Conservation (phyloP, 1,140 invertebrate species). For the Lepidotrigona ventralis region DNA sequence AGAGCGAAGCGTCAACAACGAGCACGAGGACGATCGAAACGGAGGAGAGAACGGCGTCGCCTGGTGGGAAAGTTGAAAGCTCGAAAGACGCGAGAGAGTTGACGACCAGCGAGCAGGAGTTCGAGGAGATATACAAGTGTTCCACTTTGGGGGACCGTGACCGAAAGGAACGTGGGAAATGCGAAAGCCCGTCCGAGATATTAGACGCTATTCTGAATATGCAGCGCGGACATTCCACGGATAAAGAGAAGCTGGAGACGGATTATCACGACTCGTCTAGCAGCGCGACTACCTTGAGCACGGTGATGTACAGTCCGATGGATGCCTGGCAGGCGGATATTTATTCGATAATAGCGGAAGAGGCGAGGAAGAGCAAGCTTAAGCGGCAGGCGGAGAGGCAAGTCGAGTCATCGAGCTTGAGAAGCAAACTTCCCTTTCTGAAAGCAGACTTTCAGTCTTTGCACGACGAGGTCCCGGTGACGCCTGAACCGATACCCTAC, state of each 20-base stretch:
- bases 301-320: slow-evolving; percentile 78
- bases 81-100: slow-evolving; percentile 32
- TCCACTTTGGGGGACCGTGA: slow-evolving; percentile 14
- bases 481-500: slow-evolving; percentile 58
- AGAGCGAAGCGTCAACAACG: slow-evolving; percentile 18
- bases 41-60: background rate
- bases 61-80: background rate
- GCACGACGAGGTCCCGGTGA: slow-evolving; percentile 40
- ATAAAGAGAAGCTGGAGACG: slow-evolving; percentile 30
- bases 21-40: slow-evolving; percentile 24
- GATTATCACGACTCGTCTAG: slow-evolving; percentile 76
- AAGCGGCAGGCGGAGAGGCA: slow-evolving; percentile 18
- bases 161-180: background rate
- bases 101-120: slow-evolving; percentile 43
- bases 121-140: slow-evolving; percentile 40
- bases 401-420: slow-evolving; percentile 54
- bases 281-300: slow-evolving; percentile 80
- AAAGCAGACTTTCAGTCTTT: slow-evolving; percentile 42
- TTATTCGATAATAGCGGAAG: slow-evolving; percentile 70
- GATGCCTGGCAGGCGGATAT: slow-evolving; percentile 73
- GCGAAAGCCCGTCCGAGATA: background rate
- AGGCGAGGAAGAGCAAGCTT: slow-evolving; percentile 38
- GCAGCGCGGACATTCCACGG: background rate
- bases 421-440: slow-evolving; percentile 55
- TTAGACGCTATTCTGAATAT: background rate